phyloP scores from a whole-genome alignment of 1,140 invertebrate species.

The Augochlora pura region DNA sequence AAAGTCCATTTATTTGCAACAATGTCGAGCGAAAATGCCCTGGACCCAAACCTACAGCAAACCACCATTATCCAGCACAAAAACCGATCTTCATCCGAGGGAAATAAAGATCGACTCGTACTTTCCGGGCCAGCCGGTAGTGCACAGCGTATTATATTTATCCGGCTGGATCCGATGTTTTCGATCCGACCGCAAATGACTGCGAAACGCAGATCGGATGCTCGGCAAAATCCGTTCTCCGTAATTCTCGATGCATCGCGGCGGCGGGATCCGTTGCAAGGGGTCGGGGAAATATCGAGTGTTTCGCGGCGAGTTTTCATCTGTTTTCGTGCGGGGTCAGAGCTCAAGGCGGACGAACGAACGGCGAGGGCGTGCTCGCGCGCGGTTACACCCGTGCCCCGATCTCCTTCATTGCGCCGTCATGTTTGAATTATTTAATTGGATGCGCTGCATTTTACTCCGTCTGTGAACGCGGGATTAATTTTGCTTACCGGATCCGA shows the following conservation, averaged over 20 bases:
- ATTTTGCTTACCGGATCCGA: slow-evolving; percentile 38
- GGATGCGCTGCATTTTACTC: slow-evolving; percentile 41
- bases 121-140: no score
- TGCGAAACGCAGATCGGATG: not conserved
- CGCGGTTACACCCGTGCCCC: not conserved
- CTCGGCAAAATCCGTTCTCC: not conserved
- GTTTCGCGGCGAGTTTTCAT: slow-evolving; percentile 2
- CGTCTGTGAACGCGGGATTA: slow-evolving; percentile 28
- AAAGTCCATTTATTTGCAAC: no score
- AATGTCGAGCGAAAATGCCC: no score
- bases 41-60: no score
- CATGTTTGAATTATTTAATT: slow-evolving; percentile 58
- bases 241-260: not conserved
- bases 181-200: not conserved
- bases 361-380: not conserved
- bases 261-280: not conserved
- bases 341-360: not conserved
- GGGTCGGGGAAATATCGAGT: slow-evolving; percentile 23
- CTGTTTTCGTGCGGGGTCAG: slow-evolving; percentile 8
- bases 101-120: no score
- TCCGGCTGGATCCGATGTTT: not conserved
- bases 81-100: no score
- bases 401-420: slow-evolving; percentile 25
- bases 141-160: no score
- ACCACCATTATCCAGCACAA: no score